Percentiles rank a stretch among this genome's conserved stretches.
phyloP scores from a whole-genome alignment of 2,888 invertebrate species.

The Lydus trimaculatus region DNA sequence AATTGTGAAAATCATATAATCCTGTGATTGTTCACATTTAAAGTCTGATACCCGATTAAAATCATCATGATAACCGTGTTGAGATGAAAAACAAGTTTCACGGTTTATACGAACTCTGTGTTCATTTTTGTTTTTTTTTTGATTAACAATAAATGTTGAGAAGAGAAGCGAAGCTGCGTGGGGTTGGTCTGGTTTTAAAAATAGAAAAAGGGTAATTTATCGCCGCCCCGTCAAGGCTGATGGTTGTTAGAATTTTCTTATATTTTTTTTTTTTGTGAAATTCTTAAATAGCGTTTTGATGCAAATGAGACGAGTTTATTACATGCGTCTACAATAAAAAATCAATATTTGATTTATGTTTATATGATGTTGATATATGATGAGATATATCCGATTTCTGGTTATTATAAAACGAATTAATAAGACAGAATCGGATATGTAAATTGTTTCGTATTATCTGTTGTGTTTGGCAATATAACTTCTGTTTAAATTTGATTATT shows the following conservation, averaged over 20 bases:
- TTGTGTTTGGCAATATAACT: constrained; percentile 24
- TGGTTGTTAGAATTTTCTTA: constrained; percentile 21
- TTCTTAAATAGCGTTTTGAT: constrained; percentile 21
- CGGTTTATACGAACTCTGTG: too few species aligned
- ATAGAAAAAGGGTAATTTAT: constrained; percentile 32
- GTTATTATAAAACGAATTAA: constrained; percentile 18
- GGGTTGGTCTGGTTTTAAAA: constrained; percentile 30
- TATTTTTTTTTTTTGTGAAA: constrained; percentile 19
- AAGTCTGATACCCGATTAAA: neutral
- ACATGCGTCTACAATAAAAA: neutral
- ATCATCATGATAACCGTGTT: neutral
- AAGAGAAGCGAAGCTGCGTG: constrained; percentile 18
- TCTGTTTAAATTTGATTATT: constrained; percentile 38
- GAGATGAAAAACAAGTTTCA: neutral
- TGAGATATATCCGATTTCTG: neutral
- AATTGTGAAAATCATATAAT: neutral
- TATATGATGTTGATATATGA: neutral
- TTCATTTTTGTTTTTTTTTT: neutral
- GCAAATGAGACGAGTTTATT: neutral
- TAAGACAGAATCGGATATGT: constrained; percentile 27
- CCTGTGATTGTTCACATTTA: neutral
- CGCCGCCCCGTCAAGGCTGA: constrained; percentile 27
- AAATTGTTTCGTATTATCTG: constrained; percentile 32
- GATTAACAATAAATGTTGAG: constrained; percentile 29
- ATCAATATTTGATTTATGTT: neutral